phyloP scores from a whole-genome alignment of 1,140 invertebrate species.

The Oryzaephilus surinamensis region DNA sequence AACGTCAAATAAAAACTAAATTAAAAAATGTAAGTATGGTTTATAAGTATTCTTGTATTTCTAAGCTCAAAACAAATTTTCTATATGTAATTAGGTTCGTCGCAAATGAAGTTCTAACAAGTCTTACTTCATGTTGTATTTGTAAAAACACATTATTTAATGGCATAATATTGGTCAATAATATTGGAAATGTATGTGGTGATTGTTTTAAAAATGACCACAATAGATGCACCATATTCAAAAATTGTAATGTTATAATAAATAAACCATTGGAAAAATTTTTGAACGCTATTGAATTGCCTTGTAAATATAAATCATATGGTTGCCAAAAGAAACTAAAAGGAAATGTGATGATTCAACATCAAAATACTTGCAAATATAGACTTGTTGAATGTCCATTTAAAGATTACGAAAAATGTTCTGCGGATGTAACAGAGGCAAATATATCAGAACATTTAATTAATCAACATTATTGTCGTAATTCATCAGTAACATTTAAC shows the following conservation, averaged over 20 bases:
- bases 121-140: no score
- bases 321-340: slow-evolving; percentile 15
- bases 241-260: slow-evolving; percentile 3
- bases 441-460: slow-evolving; percentile 20
- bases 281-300: slow-evolving; percentile 7
- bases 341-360: slow-evolving; percentile 13
- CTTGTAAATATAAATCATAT: slow-evolving; percentile 15
- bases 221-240: neutral
- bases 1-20: no score
- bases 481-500: slow-evolving; percentile 17
- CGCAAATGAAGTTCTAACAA: no score
- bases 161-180: slow-evolving; percentile 4
- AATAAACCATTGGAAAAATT: slow-evolving; percentile 8
- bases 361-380: slow-evolving; percentile 19
- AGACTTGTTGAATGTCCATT: slow-evolving; percentile 14
- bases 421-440: slow-evolving; percentile 17
- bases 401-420: slow-evolving; percentile 10
- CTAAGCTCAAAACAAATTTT: no score
- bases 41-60: no score
- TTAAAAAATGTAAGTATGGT: no score
- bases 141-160: no score
- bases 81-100: no score
- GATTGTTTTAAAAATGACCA: neutral
- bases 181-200: slow-evolving; percentile 6
- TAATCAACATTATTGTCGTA: slow-evolving; percentile 18